These are phyloP conservation scores for Lophotis ruficrista DNA, from an alignment of 2,113 vertebrate genomes.

Conservation along the genomic window DNA sequence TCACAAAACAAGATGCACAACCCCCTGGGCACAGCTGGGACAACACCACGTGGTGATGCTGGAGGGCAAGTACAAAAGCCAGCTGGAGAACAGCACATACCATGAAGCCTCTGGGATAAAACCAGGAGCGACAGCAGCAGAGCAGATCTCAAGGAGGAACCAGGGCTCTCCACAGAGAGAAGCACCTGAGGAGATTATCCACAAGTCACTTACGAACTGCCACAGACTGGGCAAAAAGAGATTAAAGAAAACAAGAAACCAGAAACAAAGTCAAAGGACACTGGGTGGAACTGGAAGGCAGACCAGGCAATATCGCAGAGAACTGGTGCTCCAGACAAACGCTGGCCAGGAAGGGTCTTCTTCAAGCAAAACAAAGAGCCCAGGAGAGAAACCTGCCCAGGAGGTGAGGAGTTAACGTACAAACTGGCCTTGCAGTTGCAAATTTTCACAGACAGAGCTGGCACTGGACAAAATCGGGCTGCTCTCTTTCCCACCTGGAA, in stretches of 20 bases:
- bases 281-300: neutral
- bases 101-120: neutral
- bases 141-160: neutral
- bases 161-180: neutral
- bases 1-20: neutral
- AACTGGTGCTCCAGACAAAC: neutral
- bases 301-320: neutral
- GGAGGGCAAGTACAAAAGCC: neutral
- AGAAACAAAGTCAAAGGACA: neutral
- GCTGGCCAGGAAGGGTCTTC: neutral
- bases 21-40: neutral
- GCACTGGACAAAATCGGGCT: neutral
- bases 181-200: neutral
- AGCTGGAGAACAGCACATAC: neutral
- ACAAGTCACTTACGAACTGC: neutral
- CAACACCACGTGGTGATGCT: neutral
- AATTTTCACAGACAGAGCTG: neutral
- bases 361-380: neutral
- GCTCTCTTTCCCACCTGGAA: neutral
- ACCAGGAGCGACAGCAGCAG: accelerated
- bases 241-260: neutral
- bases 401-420: neutral
- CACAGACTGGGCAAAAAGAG: neutral
- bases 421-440: neutral
- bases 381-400: neutral